phyloP scores from a whole-genome alignment of 1,140 invertebrate genomes.

The Wasmannia auropunctata region DNA sequence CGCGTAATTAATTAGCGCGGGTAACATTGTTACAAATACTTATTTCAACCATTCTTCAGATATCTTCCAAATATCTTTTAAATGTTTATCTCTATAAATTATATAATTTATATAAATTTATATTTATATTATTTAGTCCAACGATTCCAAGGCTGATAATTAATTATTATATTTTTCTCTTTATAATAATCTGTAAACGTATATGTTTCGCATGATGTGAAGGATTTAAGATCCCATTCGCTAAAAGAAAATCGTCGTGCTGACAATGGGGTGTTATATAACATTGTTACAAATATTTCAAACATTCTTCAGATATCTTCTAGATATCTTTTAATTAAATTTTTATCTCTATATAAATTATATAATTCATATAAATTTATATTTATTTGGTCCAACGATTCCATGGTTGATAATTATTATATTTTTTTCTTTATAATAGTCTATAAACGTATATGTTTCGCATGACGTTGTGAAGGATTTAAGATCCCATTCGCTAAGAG shows the following conservation, averaged over 20 bases:
- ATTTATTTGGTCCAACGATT: not conserved
- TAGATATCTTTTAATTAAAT: not conserved
- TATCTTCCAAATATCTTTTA: not conserved
- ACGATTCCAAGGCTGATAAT: not conserved
- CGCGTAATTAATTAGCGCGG: slow-evolving; percentile 11
- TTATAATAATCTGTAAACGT: not conserved
- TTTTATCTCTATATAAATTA: not conserved
- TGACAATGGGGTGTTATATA: not conserved
- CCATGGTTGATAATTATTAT: not conserved
- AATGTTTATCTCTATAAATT: not conserved
- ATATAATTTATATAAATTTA: not conserved
- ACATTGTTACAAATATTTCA: not conserved
- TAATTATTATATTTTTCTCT: not conserved
- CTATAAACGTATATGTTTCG: not conserved
- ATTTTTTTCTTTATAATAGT: not conserved
- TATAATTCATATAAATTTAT: not conserved
- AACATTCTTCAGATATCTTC: not conserved
- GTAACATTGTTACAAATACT: slow-evolving; percentile 3
- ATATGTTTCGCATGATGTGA: not conserved
- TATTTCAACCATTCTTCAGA: not conserved
- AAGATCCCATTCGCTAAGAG: not conserved
- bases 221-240: not conserved
- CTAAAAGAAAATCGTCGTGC: not conserved
- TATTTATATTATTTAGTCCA: not conserved
- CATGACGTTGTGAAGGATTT: not conserved